Percentiles rank a stretch among this genome's conserved stretches.
Evolutionary conservation across 2,113 vertebrate genomes (phyloP).

Genomic region (Nycticryphes semicollaris): DNA sequence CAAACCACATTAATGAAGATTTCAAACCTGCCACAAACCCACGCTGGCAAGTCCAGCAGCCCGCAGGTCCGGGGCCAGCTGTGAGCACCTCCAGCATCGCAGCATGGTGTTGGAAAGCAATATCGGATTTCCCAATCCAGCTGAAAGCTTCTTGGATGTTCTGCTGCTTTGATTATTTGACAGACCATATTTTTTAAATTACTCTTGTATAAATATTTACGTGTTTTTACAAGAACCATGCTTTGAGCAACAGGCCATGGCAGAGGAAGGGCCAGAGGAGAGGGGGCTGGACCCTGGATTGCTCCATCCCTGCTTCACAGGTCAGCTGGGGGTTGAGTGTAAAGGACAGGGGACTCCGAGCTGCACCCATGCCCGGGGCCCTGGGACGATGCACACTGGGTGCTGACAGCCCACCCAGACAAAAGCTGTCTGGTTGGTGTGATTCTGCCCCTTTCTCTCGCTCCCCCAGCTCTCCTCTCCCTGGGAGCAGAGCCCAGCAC

Average conservation of each 20-base stretch:
- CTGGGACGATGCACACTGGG: fast-evolving
- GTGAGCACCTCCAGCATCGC: background rate
- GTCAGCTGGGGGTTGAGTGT: slow-evolving; percentile 3
- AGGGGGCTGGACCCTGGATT: background rate
- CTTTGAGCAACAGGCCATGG: slow-evolving; percentile 41
- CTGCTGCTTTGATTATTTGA: slow-evolving; percentile 65
- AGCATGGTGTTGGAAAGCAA: background rate
- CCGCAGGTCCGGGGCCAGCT: background rate
- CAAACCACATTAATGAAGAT: background rate
- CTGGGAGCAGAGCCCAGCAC: background rate
- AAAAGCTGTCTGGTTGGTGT: no score
- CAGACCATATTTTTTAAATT: slow-evolving; percentile 68
- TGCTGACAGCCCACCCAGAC: background rate
- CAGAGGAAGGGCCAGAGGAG: slow-evolving; percentile 29
- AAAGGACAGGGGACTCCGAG: background rate
- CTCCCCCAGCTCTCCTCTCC: background rate
- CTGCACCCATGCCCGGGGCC: background rate
- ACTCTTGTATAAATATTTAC: slow-evolving; percentile 72
- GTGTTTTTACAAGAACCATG: slow-evolving; percentile 67
- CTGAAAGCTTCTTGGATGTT: slow-evolving; percentile 42
- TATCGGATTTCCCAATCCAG: slow-evolving; percentile 14
- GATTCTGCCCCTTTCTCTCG: background rate
- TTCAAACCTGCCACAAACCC: background rate
- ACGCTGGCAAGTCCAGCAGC: fast-evolving
- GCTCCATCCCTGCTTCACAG: background rate